Conservation (phyloP, 30 jellyfish, hydroid and myxozoan species). For the Calvadosia cruxmelitensis region DNA sequence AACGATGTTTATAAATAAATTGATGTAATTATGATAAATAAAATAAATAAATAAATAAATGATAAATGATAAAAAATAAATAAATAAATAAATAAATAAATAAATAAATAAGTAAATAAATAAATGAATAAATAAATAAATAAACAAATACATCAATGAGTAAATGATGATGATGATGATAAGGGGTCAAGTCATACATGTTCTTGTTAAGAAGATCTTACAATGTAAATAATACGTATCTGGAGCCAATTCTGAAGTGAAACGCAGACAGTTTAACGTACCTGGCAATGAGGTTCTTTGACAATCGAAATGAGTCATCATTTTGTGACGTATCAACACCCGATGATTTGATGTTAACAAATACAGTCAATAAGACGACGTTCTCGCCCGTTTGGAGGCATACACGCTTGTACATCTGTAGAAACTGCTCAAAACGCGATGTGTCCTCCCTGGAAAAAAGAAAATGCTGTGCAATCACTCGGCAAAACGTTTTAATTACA, state of each 20-base stretch:
- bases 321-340: slow-evolving; percentile 53
- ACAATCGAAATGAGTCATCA: slow-evolving; percentile 69
- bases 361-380: slow-evolving; percentile 84
- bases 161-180: too few relatives aligned
- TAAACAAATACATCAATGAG: neutral
- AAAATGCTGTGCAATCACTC: too few relatives aligned
- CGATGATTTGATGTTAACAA: slow-evolving; percentile 51
- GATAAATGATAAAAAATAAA: too few relatives aligned
- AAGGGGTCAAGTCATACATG: too few relatives aligned
- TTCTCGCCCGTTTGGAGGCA: slow-evolving; percentile 96
- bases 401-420: slow-evolving; percentile 95
- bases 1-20: too few relatives aligned
- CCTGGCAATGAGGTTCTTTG: slow-evolving; percentile 91
- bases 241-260: neutral
- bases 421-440: slow-evolving; percentile 44
- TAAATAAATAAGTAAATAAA: too few relatives aligned
- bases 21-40: too few relatives aligned
- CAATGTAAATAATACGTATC: neutral
- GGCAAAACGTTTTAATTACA: too few relatives aligned
- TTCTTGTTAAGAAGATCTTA: neutral
- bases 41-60: too few relatives aligned
- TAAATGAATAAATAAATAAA: too few relatives aligned
- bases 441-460: slow-evolving; percentile 77
- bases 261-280: slow-evolving; percentile 4
- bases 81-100: neutral